A percentile compares a stretch with the other conserved stretches of the same genome.
phyloP scores from a whole-genome alignment of 2,797 vertebrate genomes.

The Rhinogobio ventralis region DNA sequence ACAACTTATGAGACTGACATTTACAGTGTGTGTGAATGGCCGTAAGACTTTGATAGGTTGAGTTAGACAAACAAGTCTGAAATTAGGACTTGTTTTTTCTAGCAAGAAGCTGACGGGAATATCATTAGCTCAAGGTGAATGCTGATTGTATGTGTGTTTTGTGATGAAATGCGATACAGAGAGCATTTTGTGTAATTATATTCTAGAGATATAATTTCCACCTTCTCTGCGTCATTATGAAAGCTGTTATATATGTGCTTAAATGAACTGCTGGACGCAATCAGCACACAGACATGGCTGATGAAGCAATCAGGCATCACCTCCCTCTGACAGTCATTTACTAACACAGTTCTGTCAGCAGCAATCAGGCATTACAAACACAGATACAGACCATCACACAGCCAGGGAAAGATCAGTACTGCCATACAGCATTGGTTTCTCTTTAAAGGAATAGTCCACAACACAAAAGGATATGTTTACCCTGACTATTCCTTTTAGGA shows the following conservation, averaged over 20 bases:
- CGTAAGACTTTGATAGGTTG: neutral
- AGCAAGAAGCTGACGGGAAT: neutral
- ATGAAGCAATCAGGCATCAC: constrained; percentile 51
- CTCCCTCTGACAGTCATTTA: constrained; percentile 30
- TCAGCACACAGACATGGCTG: constrained; percentile 33
- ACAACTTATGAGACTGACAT: neutral
- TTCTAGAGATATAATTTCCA: constrained; percentile 31
- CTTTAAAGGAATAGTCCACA: neutral
- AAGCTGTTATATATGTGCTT: constrained; percentile 26
- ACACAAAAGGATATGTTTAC: neutral
- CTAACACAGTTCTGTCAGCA: constrained; percentile 24
- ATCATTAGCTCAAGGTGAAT: constrained; percentile 33
- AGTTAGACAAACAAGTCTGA: neutral
- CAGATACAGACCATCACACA: too few species aligned
- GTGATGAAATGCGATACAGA: constrained; percentile 28
- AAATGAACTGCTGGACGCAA: constrained; percentile 35
- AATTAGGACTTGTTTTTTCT: constrained; percentile 13
- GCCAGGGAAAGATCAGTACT: neutral
- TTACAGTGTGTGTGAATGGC: neutral
- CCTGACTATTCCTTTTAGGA: neutral
- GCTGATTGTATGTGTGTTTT: constrained; percentile 34
- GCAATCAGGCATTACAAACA: neutral
- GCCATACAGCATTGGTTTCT: neutral
- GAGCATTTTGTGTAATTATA: constrained; percentile 31
- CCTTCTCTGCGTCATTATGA: constrained; percentile 28